A percentile compares a stretch with the other conserved stretches of the same genome.
phyloP scores from a whole-genome alignment of 2,113 vertebrate genomes.

The Psammodynastes pulverulentus region DNA sequence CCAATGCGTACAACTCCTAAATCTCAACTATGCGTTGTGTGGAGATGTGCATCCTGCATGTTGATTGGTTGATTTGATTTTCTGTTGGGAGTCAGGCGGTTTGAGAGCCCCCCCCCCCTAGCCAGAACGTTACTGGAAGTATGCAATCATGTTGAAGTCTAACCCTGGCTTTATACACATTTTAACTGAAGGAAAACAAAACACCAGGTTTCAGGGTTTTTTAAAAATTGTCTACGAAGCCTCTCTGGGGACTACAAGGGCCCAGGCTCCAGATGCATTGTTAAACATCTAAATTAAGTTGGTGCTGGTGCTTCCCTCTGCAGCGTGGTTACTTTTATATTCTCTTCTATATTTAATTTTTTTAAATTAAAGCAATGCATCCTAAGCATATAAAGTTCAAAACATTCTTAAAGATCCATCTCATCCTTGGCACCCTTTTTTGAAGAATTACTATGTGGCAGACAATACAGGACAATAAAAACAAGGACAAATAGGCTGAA shows the following conservation, averaged over 20 bases:
- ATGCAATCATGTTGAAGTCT: too few species aligned
- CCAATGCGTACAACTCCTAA: not conserved
- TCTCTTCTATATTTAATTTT: not conserved
- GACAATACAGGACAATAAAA: too few species aligned
- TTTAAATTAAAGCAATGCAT: not conserved
- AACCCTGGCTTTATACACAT: not conserved
- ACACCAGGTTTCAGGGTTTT: too few species aligned
- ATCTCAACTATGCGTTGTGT: not conserved
- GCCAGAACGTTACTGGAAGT: not conserved
- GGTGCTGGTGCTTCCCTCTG: not conserved
- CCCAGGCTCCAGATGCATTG: not conserved
- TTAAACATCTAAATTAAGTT: not conserved
- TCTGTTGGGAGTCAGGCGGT: not conserved
- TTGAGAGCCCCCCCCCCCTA: not conserved
- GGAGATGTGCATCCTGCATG: not conserved
- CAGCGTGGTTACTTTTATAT: not conserved
- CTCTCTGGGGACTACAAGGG: not conserved
- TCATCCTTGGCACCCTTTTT: too few species aligned
- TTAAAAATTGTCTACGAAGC: not conserved
- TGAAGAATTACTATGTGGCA: too few species aligned
- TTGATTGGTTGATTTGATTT: not conserved
- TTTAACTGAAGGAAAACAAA: not conserved
- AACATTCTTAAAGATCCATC: too few species aligned
- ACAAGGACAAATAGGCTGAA: too few species aligned
- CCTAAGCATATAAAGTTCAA: too few species aligned